phyloP scores from a whole-genome alignment of 2,113 vertebrate genomes.

The Thomomys bottae region DNA sequence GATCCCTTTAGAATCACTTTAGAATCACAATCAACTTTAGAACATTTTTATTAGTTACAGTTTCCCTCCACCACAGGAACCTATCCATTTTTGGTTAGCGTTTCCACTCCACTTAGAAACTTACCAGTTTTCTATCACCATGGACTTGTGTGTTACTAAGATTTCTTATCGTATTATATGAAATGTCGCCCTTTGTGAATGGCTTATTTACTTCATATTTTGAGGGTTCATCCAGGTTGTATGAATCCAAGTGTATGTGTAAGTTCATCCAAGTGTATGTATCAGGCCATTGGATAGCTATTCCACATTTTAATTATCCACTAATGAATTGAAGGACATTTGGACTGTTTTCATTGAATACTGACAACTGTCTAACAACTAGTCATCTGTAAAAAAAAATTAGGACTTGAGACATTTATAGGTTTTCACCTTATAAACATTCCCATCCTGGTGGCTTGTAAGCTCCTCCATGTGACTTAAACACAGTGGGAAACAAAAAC shows the following conservation, averaged over 20 bases:
- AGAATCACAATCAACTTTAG: background rate
- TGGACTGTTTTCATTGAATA: conserved; percentile 20
- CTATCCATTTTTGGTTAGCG: no score
- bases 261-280: background rate
- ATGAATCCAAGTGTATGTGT: no score
- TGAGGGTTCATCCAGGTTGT: conserved; percentile 14
- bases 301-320: background rate
- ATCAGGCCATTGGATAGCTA: background rate
- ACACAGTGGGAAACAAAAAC: background rate
- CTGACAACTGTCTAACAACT: background rate
- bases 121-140: background rate
- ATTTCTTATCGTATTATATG: background rate
- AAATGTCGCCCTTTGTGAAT: background rate
- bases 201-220: conserved; percentile 1
- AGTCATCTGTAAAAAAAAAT: background rate
- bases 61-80: background rate
- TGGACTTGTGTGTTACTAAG: background rate
- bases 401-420: background rate
- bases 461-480: background rate
- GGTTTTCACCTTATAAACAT: background rate
- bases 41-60: background rate
- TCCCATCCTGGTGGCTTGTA: conserved; percentile 2
- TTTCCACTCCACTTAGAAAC: background rate
- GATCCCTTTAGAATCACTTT: no score
- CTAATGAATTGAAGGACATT: background rate